Evolutionary conservation across 2,888 invertebrate species (phyloP).

Genomic region (Ptycholaimellus sp.): DNA sequence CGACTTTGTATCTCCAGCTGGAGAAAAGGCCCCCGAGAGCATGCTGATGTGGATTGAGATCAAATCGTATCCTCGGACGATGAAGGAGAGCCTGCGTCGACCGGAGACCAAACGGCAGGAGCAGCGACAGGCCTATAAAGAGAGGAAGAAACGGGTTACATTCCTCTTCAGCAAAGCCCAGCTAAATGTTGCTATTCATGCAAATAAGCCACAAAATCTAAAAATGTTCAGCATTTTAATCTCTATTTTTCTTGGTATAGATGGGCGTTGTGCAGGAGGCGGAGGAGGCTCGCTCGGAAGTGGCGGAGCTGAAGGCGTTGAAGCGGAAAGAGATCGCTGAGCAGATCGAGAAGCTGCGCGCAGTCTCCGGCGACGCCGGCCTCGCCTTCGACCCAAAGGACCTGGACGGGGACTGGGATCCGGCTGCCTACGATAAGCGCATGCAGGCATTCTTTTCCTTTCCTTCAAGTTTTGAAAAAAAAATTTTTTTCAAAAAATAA

Average conservation of each 20-base stretch:
- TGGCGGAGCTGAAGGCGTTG: conserved; percentile 43
- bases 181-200: too few species aligned
- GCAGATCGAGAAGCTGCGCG: conserved; percentile 57
- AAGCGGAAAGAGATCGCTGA: conserved; percentile 69
- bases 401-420: conserved; percentile 39
- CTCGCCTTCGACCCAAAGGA: conserved; percentile 49
- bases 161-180: too few species aligned
- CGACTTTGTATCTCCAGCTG: conserved; percentile 41
- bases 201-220: too few species aligned
- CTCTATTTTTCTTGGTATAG: too few species aligned
- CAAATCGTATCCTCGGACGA: conserved; percentile 68
- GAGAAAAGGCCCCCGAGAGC: too few species aligned
- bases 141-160: conserved; percentile 6
- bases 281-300: too few species aligned
- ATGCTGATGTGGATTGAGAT: conserved; percentile 35
- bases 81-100: conserved; percentile 53
- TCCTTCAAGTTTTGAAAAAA: too few species aligned
- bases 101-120: conserved; percentile 52
- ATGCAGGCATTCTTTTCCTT: too few species aligned
- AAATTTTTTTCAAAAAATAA: too few species aligned
- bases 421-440: conserved; percentile 17
- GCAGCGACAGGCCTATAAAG: conserved; percentile 40
- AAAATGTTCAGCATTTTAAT: too few species aligned
- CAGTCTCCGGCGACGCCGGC: conserved; percentile 58
- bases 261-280: too few species aligned